phyloP scores from a whole-genome alignment of 2,113 vertebrate species.

The Chrysochloris asiatica region DNA sequence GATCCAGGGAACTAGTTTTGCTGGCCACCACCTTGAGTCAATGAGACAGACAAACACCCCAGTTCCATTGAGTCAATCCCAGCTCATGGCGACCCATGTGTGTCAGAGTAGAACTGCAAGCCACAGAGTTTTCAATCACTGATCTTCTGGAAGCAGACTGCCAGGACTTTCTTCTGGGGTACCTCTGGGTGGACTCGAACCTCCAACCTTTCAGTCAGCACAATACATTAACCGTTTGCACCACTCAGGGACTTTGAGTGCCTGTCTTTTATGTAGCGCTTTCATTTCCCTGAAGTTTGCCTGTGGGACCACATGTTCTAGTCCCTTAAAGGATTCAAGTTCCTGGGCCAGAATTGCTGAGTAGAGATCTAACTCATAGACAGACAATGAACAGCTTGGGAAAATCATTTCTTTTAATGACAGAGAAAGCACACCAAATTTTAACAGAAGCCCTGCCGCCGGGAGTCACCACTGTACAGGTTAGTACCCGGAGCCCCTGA shows the following conservation, averaged over 20 bases:
- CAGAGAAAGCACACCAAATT: slow-evolving; percentile 74
- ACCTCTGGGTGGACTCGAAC: neutral
- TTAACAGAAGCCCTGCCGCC: slow-evolving; percentile 50
- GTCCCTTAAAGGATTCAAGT: neutral
- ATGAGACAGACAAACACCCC: neutral
- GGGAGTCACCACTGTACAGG: neutral
- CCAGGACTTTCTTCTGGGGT: neutral
- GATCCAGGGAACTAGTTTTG: no score
- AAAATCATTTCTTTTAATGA: slow-evolving; percentile 74
- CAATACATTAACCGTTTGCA: neutral
- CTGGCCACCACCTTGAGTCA: no score
- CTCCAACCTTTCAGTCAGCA: neutral
- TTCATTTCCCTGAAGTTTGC: neutral
- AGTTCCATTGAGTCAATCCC: no score
- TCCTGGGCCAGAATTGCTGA: neutral
- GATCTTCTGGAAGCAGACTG: neutral
- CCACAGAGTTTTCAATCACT: neutral
- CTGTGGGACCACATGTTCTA: neutral
- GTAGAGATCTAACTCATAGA: neutral
- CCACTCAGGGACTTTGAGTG: neutral
- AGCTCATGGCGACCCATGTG: neutral
- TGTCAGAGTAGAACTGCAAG: neutral
- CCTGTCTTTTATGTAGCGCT: neutral
- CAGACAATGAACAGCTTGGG: neutral
- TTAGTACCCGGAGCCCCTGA: slow-evolving; percentile 2